Evolutionary conservation across 2,113 vertebrate genomes (phyloP).

Genomic region (Grammomys dolichurus): DNA sequence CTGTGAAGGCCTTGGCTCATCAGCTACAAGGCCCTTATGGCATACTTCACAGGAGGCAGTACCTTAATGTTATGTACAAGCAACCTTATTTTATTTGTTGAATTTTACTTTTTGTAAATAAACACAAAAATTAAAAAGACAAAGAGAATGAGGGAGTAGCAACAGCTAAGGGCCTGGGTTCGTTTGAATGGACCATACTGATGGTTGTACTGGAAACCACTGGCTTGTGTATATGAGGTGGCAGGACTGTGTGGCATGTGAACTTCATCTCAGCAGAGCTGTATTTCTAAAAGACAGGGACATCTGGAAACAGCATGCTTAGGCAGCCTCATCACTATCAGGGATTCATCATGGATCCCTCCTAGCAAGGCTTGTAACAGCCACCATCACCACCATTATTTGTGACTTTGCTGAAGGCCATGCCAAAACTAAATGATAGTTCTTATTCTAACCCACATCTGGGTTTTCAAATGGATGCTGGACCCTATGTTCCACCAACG

Average conservation of each 20-base stretch:
- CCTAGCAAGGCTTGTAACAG: fast-evolving
- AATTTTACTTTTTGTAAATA: background rate
- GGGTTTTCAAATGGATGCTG: background rate
- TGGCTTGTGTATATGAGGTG: background rate
- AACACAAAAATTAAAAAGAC: background rate
- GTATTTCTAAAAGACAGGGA: background rate
- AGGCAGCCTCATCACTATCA: background rate
- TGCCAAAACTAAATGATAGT: background rate
- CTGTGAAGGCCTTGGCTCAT: background rate
- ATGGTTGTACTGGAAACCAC: background rate
- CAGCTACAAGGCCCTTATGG: background rate
- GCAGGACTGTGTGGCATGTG: background rate
- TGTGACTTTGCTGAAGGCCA: background rate
- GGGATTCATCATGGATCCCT: background rate
- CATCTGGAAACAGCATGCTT: background rate
- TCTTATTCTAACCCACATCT: background rate
- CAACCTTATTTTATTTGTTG: conserved; percentile 20
- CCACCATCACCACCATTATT: background rate
- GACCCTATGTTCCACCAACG: no score
- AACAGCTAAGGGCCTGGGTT: background rate
- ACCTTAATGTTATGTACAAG: background rate
- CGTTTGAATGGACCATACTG: background rate
- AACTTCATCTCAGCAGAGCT: background rate
- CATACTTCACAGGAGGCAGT: background rate
- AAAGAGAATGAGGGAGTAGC: background rate